Evolutionary conservation across 2,113 vertebrate species (phyloP).

Genomic region (Myiopsitta monachus): DNA sequence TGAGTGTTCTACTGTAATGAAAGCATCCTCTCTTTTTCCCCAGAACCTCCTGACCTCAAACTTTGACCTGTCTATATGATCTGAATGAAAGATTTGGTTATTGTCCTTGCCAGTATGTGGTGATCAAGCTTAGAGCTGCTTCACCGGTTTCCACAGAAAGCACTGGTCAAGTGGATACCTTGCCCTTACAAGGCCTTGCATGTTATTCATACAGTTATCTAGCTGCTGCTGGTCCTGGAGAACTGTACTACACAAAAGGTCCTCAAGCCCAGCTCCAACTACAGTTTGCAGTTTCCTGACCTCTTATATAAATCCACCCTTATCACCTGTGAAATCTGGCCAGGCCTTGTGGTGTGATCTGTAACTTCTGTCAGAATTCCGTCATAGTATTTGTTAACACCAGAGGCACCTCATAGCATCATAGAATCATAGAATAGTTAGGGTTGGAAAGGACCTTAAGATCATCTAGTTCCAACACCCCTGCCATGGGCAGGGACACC

Average conservation of each 20-base stretch:
- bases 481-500: too few species aligned
- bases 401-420: not conserved
- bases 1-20: not conserved
- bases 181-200: not conserved
- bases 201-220: not conserved
- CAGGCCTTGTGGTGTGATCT: not conserved
- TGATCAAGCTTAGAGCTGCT: not conserved
- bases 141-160: not conserved
- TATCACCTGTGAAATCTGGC: not conserved
- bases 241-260: not conserved
- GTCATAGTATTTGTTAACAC: not conserved
- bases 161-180: not conserved
- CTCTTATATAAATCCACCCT: not conserved
- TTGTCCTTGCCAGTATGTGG: not conserved
- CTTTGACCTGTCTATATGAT: not conserved
- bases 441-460: too few species aligned
- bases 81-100: not conserved
- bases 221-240: not conserved
- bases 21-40: not conserved
- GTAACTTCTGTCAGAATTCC: not conserved
- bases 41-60: not conserved
- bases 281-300: not conserved
- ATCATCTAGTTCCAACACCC: too few species aligned
- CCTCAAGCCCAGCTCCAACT: not conserved
- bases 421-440: too few species aligned